Percentiles rank a stretch among this genome's conserved stretches.
Conservation (phyloP, 2,888 invertebrate genomes). For the Teinopalpus imperialis region DNA sequence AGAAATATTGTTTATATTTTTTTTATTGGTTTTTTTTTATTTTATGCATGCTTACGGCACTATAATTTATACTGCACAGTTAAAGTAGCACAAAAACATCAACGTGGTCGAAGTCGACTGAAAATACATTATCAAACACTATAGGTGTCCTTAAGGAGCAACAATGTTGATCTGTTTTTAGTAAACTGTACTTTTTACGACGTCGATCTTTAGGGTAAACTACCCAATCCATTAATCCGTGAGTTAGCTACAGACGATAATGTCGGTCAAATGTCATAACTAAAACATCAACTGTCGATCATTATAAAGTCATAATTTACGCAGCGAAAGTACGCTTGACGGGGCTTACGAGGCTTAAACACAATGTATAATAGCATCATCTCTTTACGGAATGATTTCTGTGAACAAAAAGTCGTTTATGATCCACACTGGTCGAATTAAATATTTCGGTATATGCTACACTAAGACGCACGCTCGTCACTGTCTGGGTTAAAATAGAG, state of each 20-base stretch:
- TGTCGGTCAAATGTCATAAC: slow-evolving; percentile 18
- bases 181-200: too few species aligned
- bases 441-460: background rate
- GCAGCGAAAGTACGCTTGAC: slow-evolving; percentile 14
- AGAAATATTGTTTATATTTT: too few species aligned
- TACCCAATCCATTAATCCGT: too few species aligned
- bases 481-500: background rate
- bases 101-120: too few species aligned
- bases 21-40: too few species aligned
- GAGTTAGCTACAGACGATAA: background rate
- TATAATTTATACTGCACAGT: too few species aligned
- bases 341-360: slow-evolving; percentile 1
- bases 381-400: slow-evolving; percentile 12
- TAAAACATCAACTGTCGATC: slow-evolving; percentile 5
- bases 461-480: background rate
- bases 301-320: slow-evolving; percentile 25
- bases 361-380: slow-evolving; percentile 15
- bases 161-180: too few species aligned
- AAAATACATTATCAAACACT: too few species aligned
- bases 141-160: too few species aligned
- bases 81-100: too few species aligned
- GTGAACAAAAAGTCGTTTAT: slow-evolving; percentile 13
- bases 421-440: background rate
- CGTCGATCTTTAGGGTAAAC: too few species aligned
- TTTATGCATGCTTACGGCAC: too few species aligned